A percentile compares a stretch with the other conserved stretches of the same genome.
These are phyloP conservation scores for Polyergus mexicanus DNA, from an alignment of 1,140 invertebrate species.

Conservation along the genomic window DNA sequence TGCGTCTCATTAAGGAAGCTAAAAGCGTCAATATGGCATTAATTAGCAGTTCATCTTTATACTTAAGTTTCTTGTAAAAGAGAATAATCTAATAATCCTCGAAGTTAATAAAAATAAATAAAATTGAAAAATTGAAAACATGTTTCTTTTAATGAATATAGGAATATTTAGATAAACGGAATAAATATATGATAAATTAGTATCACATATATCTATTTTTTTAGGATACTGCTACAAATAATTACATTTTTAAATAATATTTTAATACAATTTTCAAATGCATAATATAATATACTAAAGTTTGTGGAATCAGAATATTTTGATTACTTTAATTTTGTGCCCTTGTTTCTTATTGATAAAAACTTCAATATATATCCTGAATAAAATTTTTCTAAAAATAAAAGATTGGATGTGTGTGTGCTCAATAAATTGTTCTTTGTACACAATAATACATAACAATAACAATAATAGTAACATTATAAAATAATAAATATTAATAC, in stretches of 20 bases:
- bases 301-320: not conserved
- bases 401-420: not conserved
- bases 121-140: not conserved
- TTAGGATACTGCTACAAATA: constrained; percentile 10
- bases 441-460: not conserved
- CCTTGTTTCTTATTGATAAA: not conserved
- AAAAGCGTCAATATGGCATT: constrained; percentile 33
- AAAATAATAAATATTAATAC: not conserved
- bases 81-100: constrained; percentile 14
- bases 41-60: constrained; percentile 49
- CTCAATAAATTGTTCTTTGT: not conserved
- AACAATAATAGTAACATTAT: not conserved
- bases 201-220: not conserved
- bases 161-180: constrained; percentile 6
- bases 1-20: constrained; percentile 22
- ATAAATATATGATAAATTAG: constrained; percentile 19
- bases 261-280: not conserved
- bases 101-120: constrained; percentile 35
- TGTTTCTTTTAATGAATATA: constrained; percentile 22
- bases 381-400: constrained; percentile 1
- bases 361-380: not conserved
- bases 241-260: not conserved
- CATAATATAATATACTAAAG: not conserved
- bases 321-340: not conserved
- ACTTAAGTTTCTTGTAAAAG: constrained; percentile 39